Evolutionary conservation across 53 echinoderm and acorn worm species (phyloP), one percentile per base, ranked within the genome.

Genomic region (Henricia sp.): DNA sequence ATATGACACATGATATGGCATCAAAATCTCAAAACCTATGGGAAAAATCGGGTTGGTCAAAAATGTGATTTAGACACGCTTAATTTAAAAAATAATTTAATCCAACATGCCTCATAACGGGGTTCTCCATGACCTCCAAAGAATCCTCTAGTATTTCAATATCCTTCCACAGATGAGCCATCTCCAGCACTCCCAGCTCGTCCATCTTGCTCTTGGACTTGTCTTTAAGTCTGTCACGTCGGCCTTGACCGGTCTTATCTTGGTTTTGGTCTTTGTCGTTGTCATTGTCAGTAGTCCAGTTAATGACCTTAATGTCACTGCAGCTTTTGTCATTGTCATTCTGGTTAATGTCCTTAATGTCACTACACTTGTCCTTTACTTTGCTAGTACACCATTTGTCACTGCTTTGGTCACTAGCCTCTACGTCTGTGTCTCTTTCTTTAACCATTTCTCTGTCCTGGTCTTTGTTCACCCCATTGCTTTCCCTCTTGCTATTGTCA

Each of bases 41-140:
- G n/a, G n/a, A n/a, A n/a, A n/a, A n/a, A n/a, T n/a, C n/a, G n/a
- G n/a, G n/a, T n/a, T 44, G 44, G 44, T 6, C 6, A 9, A 6
- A 44, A 44, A 44, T 13, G 6, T 44, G 44, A 13, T 44, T 44
- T 44, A 44, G 6, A 56, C 24, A 25, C 27, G 0, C 6, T 3
- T 8, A 21, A 8, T 16, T 17, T 17, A 53, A 4, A 16, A 3
- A 29, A 19, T 26, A 60, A 60, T 1, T 25, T 0, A 5, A 56
- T 16, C 8, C 4, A 13, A 5, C 32, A 50, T 43, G 93, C 95
- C 95, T 93, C 83, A 95, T 77, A 34, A 93, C 68, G 19, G 95
- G 95, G 65, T 93, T 91, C 67, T 95, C 95, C 70, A 95, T 66
- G 38, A 83, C 83, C 67, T 95, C 93, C 72, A 95, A 68, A 21